Conservation (phyloP, 2,888 invertebrate genomes). For the Pristionchus mayeri region DNA sequence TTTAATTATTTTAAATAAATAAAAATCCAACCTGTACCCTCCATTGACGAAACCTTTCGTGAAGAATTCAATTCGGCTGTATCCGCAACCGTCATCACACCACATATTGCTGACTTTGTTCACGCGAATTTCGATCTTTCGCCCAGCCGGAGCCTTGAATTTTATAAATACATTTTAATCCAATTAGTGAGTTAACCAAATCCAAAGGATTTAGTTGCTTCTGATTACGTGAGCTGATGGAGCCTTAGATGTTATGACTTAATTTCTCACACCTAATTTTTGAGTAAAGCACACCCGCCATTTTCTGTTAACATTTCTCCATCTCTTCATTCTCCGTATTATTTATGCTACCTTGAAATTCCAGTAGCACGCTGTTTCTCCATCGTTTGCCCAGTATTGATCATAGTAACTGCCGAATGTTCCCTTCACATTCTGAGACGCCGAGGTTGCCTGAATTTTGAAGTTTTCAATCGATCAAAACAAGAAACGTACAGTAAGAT, state of each 20-base stretch:
- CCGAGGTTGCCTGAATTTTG: not conserved
- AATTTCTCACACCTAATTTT: no score
- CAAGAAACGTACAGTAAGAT: not conserved
- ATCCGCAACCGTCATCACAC: not conserved
- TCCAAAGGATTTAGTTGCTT: no score
- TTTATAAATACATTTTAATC: no score
- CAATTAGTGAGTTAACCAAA: no score
- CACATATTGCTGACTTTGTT: not conserved
- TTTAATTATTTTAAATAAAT: no score
- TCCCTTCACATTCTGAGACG: not conserved
- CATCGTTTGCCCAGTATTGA: not conserved
- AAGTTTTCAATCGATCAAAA: no score
- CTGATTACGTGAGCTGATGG: no score
- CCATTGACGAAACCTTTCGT: not conserved
- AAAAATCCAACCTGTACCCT: not conserved
- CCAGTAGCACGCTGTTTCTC: not conserved
- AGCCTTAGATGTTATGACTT: no score
- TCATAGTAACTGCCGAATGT: not conserved
- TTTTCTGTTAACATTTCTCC: no score
- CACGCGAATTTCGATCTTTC: constrained; percentile 8
- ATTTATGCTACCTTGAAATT: no score
- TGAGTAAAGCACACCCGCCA: no score
- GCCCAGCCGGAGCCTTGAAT: not conserved
- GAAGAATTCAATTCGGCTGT: not conserved
- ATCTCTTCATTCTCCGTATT: no score